Evolutionary conservation across 2,113 vertebrate species (phyloP).

Genomic region (Ovis canadensis): DNA sequence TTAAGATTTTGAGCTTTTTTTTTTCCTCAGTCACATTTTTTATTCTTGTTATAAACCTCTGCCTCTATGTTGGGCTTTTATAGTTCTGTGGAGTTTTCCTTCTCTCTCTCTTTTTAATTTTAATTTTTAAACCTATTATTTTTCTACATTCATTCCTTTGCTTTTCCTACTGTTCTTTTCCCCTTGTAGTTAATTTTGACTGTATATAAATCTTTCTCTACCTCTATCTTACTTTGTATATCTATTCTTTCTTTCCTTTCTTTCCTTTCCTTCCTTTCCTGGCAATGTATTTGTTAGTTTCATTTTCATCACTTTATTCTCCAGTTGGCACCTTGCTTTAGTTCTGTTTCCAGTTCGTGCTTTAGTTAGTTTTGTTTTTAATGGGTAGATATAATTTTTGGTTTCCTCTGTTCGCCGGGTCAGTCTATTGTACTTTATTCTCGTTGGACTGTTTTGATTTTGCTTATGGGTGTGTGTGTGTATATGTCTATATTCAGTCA

Average conservation of each 20-base stretch:
- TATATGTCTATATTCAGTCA: background rate
- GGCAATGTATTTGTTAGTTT: background rate
- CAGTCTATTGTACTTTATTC: background rate
- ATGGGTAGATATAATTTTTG: fast-evolving
- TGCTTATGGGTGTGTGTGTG: background rate
- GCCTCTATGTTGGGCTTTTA: background rate
- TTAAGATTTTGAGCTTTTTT: background rate
- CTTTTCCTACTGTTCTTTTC: background rate
- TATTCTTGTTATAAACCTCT: background rate
- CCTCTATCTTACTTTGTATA: background rate
- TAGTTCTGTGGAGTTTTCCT: background rate
- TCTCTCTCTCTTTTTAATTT: background rate
- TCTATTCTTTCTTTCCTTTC: background rate
- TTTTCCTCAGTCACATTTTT: background rate
- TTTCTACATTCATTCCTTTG: background rate
- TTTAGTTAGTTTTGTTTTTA: background rate
- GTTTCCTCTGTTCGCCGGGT: background rate
- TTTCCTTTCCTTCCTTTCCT: background rate
- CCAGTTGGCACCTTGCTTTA: background rate
- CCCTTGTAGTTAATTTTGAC: background rate
- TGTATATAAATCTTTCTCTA: background rate
- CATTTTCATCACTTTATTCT: background rate
- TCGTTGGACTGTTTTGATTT: background rate
- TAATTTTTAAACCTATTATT: background rate
- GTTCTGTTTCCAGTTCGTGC: background rate